phyloP scores from a whole-genome alignment of 2,888 invertebrate species.

The Caenorhabditis imperialis region DNA sequence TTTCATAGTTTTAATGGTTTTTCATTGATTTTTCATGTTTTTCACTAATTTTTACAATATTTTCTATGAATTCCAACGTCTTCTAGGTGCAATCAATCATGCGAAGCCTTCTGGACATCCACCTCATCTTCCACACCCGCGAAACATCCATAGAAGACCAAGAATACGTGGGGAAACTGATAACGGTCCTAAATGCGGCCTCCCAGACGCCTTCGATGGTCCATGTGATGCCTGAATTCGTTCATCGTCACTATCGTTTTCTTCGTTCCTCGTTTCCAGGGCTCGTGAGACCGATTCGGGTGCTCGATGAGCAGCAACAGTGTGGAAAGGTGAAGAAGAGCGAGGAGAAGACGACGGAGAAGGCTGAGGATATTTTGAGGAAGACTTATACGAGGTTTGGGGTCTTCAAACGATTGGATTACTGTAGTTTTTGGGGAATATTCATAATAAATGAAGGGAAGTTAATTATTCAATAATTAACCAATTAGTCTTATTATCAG shows the following conservation, averaged over 20 bases:
- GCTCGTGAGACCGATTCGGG: conserved; percentile 61
- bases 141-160: conserved; percentile 93
- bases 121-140: conserved; percentile 95
- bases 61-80: too few relatives aligned
- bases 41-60: too few relatives aligned
- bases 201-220: conserved; percentile 90
- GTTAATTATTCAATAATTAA: too few relatives aligned
- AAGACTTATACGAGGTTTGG: conserved; percentile 38
- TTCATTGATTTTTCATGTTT: too few relatives aligned
- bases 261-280: conserved; percentile 62
- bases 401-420: too few relatives aligned
- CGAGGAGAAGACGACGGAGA: conserved; percentile 13
- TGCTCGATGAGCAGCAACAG: conserved; percentile 46
- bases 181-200: conserved; percentile 94
- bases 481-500: too few relatives aligned
- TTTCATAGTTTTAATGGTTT: too few relatives aligned
- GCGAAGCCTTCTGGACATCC: conserved; percentile 89
- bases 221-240: conserved; percentile 92
- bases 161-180: conserved; percentile 86
- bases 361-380: conserved; percentile 41
- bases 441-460: too few relatives aligned
- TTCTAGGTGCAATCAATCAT: conserved; percentile 87
- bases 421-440: too few relatives aligned
- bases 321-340: conserved; percentile 10
- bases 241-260: conserved; percentile 88